Base-by-base conservation (phyloP, 2,888 invertebrate genomes). In the Microplitis manilae region DNA sequence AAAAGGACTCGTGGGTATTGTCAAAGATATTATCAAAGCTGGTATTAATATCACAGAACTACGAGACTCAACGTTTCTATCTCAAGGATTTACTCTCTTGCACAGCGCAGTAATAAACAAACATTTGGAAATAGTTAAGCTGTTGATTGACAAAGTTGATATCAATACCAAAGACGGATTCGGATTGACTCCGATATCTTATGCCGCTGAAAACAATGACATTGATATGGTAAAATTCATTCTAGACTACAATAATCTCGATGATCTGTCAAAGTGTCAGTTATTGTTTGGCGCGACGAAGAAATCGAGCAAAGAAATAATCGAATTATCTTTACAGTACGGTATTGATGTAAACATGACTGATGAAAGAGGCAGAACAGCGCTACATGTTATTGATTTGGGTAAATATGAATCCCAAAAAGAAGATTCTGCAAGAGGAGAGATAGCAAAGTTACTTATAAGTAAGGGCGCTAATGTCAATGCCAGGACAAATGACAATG, bases 31-130 rank as follows among this genome's bases (percentile, higher is more conserved):
- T 13, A 8, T 50, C 13, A 8, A 50, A 50, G 50, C 50, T 5
- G 50, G 50, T 50, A 13, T 50, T 50, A 2, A 50, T 50, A 13
- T 50, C 4, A 50, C 8, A 13, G 9, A 50, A 50, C 0, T 50
- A 13, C 9, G 13, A 15, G 39, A 5, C 5, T 50, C 50, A 2
- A 13, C 50, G 13, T 50, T 50, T 5, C 9, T 50, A 50, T 50
- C 8, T 13, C 50, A 50, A 20, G 41, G 71, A 40, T 60, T 9
- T 1, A 74, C 69, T 13, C 70, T 71, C 38, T 41, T 79, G 9
- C 79, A 79, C 39, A 62, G n/a, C 6, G 73, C 73, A 13, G 77
- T 50, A 2, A 30, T 13, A 5, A 71, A 72, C 71, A 15, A n/a
- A 9, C 68, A 76, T 5, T 38, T 39, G 13, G 38, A 77, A 30